Evolutionary conservation across 2,113 vertebrate species (phyloP).

Genomic region (Cyanoramphus novaezelandiae): DNA sequence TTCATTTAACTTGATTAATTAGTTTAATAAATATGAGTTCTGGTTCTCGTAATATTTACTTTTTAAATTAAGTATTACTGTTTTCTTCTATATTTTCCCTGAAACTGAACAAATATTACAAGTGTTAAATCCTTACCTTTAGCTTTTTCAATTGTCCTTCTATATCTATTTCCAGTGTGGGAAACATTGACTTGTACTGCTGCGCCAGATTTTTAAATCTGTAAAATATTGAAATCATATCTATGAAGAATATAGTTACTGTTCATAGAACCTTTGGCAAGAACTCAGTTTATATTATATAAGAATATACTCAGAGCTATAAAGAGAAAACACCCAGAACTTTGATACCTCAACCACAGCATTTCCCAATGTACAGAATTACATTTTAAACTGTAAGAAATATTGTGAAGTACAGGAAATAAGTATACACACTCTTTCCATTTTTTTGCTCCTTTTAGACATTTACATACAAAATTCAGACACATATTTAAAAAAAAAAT

Average conservation of each 20-base stretch:
- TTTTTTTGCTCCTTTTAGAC: background rate
- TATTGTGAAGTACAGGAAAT: background rate
- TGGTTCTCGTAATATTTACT: background rate
- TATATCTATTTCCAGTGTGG: conserved; percentile 84
- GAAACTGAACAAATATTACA: background rate
- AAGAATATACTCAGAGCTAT: background rate
- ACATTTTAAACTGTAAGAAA: background rate
- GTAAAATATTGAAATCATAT: background rate
- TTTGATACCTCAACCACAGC: background rate
- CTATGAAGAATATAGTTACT: background rate
- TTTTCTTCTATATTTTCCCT: background rate
- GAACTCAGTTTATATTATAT: background rate
- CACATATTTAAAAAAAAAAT: background rate
- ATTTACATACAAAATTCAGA: background rate
- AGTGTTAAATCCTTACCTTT: conserved; percentile 77
- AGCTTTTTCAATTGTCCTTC: conserved; percentile 92
- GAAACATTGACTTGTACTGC: conserved; percentile 95
- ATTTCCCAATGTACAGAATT: background rate
- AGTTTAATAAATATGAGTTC: background rate
- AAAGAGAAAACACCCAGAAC: background rate
- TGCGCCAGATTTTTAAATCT: conserved; percentile 93
- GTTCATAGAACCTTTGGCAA: background rate
- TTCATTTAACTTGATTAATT: background rate
- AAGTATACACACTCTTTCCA: background rate
- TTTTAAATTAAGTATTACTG: background rate